These are phyloP conservation scores for Egretta garzetta DNA, from an alignment of 2,113 vertebrate species.

Conservation along the genomic window DNA sequence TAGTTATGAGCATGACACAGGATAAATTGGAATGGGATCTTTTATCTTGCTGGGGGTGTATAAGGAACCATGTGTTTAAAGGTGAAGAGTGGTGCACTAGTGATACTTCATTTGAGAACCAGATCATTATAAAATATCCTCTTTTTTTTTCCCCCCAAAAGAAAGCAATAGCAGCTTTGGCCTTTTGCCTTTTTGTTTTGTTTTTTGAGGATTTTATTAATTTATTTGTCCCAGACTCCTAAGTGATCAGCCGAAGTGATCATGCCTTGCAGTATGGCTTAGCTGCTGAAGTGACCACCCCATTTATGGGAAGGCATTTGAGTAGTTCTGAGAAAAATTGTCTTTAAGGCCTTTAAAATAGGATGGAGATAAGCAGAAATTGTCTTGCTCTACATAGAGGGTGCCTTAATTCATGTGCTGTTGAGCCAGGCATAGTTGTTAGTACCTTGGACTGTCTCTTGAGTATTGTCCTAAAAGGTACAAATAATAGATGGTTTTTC, in stretches of 20 bases:
- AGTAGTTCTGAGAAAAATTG: background rate
- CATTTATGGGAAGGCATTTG: background rate
- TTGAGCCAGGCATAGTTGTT: background rate
- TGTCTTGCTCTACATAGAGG: background rate
- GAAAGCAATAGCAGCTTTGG: background rate
- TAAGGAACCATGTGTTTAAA: background rate
- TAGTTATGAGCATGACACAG: background rate
- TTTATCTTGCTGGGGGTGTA: background rate
- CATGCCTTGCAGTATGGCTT: background rate
- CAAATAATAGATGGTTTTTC: background rate
- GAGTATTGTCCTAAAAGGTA: background rate
- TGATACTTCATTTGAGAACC: background rate
- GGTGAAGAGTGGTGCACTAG: background rate
- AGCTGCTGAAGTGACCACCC: background rate
- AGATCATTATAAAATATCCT: background rate
- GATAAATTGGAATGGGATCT: background rate
- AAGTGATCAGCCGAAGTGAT: background rate
- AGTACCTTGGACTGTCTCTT: background rate
- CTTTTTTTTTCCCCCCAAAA: background rate
- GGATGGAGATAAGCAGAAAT: background rate
- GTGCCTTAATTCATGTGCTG: background rate
- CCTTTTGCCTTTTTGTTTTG: background rate
- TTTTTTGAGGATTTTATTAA: background rate
- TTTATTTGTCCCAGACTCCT: background rate
- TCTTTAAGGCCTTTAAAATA: background rate